Conservation (phyloP, 1,140 invertebrate species). For the Telenomus remus region DNA sequence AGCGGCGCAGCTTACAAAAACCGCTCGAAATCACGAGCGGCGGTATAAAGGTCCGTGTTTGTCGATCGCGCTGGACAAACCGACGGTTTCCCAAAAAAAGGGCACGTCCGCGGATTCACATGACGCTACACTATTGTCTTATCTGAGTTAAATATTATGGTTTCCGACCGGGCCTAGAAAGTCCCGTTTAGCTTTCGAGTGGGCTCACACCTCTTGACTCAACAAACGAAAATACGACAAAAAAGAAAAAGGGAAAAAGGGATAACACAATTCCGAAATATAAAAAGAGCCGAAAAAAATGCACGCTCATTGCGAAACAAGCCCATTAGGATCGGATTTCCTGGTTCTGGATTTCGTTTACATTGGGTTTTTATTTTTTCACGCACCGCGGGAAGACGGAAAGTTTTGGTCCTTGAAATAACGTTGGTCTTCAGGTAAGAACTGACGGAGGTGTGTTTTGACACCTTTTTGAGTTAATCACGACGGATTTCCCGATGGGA, state of each 20-base stretch:
- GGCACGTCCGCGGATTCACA: conserved; percentile 20
- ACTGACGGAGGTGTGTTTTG: conserved; percentile 31
- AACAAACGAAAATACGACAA: conserved; percentile 27
- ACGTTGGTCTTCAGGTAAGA: conserved; percentile 4
- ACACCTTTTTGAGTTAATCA: conserved; percentile 11
- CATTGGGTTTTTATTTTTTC: neutral
- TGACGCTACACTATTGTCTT: conserved; percentile 19
- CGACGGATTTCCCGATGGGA: neutral
- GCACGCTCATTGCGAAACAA: conserved; percentile 37
- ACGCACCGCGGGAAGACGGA: neutral
- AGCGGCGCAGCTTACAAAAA: conserved; percentile 29
- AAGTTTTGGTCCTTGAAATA: conserved; percentile 8
- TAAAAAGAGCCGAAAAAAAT: conserved; percentile 5
- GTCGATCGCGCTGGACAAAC: conserved; percentile 65
- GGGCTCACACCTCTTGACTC: conserved; percentile 38
- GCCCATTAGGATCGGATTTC: conserved; percentile 26
- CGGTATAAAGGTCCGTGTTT: conserved; percentile 60
- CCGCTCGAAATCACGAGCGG: conserved; percentile 24
- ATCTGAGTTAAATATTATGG: conserved; percentile 30
- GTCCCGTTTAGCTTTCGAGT: conserved; percentile 32
- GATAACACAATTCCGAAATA: neutral
- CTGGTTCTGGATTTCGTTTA: conserved; percentile 13
- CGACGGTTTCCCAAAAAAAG: conserved; percentile 65
- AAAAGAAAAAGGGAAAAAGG: neutral
- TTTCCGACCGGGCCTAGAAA: conserved; percentile 29